Conservation (phyloP, 2,888 invertebrate genomes). For the Rutpela maculata region DNA sequence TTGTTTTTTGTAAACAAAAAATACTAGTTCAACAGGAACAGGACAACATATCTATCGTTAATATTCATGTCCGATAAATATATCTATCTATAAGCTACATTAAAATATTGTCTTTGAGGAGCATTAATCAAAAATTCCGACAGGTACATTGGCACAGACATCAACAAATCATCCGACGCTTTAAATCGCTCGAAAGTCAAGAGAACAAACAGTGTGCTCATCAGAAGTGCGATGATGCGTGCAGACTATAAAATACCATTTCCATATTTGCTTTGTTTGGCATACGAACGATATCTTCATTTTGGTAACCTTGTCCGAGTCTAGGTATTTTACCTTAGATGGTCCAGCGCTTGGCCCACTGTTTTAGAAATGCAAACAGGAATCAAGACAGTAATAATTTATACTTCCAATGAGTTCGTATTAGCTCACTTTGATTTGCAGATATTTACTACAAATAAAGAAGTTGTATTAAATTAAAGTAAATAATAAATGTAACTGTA, state of each 20-base stretch:
- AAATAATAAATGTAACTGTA: too few species aligned
- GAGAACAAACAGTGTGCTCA: slow-evolving; percentile 42
- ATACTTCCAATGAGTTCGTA: not conserved
- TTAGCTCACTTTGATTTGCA: too few species aligned
- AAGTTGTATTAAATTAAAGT: too few species aligned
- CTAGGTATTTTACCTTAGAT: slow-evolving; percentile 3
- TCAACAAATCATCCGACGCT: slow-evolving; percentile 47
- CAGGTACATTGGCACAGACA: slow-evolving; percentile 47
- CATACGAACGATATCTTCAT: slow-evolving; percentile 30
- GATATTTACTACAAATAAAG: too few species aligned
- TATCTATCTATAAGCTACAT: slow-evolving; percentile 35
- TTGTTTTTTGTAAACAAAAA: slow-evolving; percentile 9
- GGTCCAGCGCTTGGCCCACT: not conserved
- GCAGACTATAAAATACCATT: slow-evolving; percentile 36
- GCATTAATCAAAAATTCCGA: slow-evolving; percentile 48
- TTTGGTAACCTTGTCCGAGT: slow-evolving; percentile 15
- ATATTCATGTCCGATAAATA: slow-evolving; percentile 29
- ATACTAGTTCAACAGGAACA: slow-evolving; percentile 20
- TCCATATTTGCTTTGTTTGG: slow-evolving; percentile 30
- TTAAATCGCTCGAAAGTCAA: slow-evolving; percentile 36
- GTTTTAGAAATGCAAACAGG: not conserved
- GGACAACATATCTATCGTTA: slow-evolving; percentile 19
- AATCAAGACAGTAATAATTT: not conserved
- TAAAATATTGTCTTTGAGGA: slow-evolving; percentile 43
- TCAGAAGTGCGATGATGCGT: slow-evolving; percentile 44